These are phyloP conservation scores for Macrocentrus cingulum DNA, from an alignment of 1,140 invertebrate genomes.

Conservation along the genomic window DNA sequence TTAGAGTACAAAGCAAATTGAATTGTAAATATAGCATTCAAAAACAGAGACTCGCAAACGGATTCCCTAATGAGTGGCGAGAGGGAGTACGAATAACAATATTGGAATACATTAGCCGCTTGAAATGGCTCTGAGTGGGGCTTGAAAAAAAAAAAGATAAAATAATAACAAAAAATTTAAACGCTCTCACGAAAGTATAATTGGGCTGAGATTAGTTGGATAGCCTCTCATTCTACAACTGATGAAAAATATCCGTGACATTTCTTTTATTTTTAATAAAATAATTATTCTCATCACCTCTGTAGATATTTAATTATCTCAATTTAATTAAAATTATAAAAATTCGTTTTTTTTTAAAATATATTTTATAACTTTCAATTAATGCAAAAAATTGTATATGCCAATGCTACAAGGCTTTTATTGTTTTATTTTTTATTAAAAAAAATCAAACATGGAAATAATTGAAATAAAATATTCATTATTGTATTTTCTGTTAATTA, in stretches of 20 bases:
- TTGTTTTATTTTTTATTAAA: too few species aligned
- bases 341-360: too few species aligned
- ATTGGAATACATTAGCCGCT: conserved; percentile 47
- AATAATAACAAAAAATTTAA: conserved; percentile 22
- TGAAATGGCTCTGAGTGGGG: conserved; percentile 37
- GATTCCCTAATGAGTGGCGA: conserved; percentile 43
- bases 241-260: conserved; percentile 30
- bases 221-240: conserved; percentile 6
- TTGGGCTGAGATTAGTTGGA: conserved; percentile 33
- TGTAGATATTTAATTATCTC: too few species aligned
- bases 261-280: conserved; percentile 1
- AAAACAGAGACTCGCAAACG: conserved; percentile 44
- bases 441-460: too few species aligned
- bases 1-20: conserved; percentile 41
- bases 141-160: conserved; percentile 15
- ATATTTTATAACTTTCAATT: too few species aligned
- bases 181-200: conserved; percentile 33
- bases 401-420: too few species aligned
- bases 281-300: neutral
- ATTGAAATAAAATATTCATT: too few species aligned
- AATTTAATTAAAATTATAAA: too few species aligned
- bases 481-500: too few species aligned
- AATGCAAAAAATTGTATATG: too few species aligned
- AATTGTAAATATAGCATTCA: conserved; percentile 54
- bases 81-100: conserved; percentile 45